Evolutionary conservation across 2,888 invertebrate species (phyloP), one percentile per base, ranked within the genome.

Genomic region (Xylota segnis): DNA sequence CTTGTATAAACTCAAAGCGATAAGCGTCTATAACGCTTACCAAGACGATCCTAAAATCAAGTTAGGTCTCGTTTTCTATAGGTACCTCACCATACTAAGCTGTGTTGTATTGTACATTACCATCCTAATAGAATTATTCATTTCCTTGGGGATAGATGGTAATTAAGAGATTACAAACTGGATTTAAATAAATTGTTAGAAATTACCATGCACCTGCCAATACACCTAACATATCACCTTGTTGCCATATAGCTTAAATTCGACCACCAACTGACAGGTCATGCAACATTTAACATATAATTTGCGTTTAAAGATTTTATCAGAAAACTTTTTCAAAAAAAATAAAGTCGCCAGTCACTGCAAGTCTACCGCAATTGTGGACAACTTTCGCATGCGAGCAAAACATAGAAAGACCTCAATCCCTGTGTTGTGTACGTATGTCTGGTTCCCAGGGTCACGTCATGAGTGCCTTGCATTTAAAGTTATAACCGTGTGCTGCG

Each of bases 181-280:
- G n/a, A 52, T 40, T 52, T 66, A 59, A 29, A 50, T 43, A 65
- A 59, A 43, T 61, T 54, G 29, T 23, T 40, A 10, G 29, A 66
- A 18, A 56, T 65, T 12, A 56, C 34, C 34, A 52, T 74, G 54
- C 79, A 84, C 79, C 75, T 79, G 84, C 29, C 29, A 34, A 23
- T 23, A 16, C 37, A 50, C 14, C 45, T 40, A 23, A 23, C 16
- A 27, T 32, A 54, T 61, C 54, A 68, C 72, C 70, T 84, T 84
- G 70, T 29, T 32, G 56, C 40, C 23, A 72, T 29, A 50, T 29
- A 50, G 29, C 54, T 9, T 40, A 58, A 59, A 81, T 71, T 75
- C 32, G 75, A 78, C 78, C 70, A 76, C 81, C 71, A 70, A 65
- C 79, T 70, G 83, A 75, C 76, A 84, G 81, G 84, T 84, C 81